Evolutionary conservation across 2,888 invertebrate genomes (phyloP).

Genomic region (Agrotis ipsilon): DNA sequence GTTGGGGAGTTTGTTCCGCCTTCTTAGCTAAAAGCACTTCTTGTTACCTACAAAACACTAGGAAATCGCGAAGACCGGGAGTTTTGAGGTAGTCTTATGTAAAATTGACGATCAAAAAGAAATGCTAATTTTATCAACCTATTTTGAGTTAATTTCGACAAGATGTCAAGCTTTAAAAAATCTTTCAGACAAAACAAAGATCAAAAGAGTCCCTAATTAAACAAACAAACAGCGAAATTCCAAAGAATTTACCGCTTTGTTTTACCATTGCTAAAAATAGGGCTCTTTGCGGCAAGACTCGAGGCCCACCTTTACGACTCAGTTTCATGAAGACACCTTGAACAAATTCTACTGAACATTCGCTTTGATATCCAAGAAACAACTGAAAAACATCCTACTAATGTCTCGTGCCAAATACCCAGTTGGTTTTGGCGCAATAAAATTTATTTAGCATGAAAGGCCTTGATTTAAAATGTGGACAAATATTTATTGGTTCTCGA

Average conservation of each 20-base stretch:
- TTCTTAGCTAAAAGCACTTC: too few species aligned
- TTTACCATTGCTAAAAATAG: constrained; percentile 42
- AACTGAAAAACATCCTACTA: constrained; percentile 11
- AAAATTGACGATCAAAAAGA: too few species aligned
- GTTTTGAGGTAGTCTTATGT: too few species aligned
- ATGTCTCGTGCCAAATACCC: constrained; percentile 38
- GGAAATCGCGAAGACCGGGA: too few species aligned
- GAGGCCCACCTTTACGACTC: constrained; percentile 43
- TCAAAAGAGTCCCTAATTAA: constrained; percentile 47
- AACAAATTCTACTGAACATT: constrained; percentile 25
- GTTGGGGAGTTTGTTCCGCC: too few species aligned
- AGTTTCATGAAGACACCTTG: constrained; percentile 52
- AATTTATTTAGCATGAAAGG: constrained; percentile 23
- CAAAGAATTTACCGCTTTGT: constrained; percentile 9
- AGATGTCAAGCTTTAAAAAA: constrained; percentile 4
- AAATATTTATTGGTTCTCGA: constrained; percentile 35
- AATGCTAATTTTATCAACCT: too few species aligned
- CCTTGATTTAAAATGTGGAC: constrained; percentile 15
- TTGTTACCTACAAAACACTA: too few species aligned
- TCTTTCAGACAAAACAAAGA: constrained; percentile 26
- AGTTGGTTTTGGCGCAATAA: constrained; percentile 49
- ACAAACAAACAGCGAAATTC: constrained; percentile 42
- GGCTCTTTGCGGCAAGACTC: constrained; percentile 31
- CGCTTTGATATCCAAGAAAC: constrained; percentile 57
- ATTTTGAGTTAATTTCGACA: too few species aligned